Conservation (phyloP, 2,797 vertebrate genomes). For the Myoxocephalus aenaeus region DNA sequence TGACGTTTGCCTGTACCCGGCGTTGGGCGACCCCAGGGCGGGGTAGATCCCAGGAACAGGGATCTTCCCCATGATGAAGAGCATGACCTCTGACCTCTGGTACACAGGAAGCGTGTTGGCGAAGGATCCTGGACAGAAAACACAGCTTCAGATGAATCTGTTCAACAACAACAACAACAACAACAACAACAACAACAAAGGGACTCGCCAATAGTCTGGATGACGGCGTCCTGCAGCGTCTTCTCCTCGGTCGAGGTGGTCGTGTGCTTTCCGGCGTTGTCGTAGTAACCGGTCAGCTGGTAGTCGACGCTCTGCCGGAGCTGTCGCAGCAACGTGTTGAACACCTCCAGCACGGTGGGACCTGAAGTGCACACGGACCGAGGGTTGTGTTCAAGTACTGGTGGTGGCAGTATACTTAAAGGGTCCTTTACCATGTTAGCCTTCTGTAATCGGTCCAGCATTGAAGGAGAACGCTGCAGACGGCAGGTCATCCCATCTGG, state of each 20-base stretch:
- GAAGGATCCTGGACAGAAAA: conserved; percentile 85
- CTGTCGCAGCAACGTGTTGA: conserved; percentile 91
- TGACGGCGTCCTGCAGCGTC: conserved; percentile 90
- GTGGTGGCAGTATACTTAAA: too few relatives aligned
- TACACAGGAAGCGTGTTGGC: conserved; percentile 92
- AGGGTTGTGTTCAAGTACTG: not conserved
- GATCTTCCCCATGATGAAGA: conserved; percentile 96
- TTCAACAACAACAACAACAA: not conserved
- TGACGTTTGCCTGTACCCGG: conserved; percentile 78
- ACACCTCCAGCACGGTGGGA: conserved; percentile 92
- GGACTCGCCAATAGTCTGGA: conserved; percentile 90
- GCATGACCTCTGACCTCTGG: conserved; percentile 95
- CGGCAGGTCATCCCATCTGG: too few relatives aligned
- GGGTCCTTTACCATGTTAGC: too few relatives aligned
- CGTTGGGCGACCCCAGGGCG: conserved; percentile 82
- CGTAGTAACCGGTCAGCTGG: conserved; percentile 89
- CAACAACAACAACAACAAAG: not conserved
- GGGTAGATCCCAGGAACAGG: conserved; percentile 90
- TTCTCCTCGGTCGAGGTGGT: conserved; percentile 87
- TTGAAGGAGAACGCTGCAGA: too few relatives aligned
- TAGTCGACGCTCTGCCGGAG: conserved; percentile 92
- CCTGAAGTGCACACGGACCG: conserved; percentile 71
- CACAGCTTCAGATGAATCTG: not conserved
- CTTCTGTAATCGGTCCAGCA: too few relatives aligned
- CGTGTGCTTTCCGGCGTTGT: conserved; percentile 64